Percentiles rank a stretch among this genome's conserved stretches.
Evolutionary conservation across 1,140 invertebrate species (phyloP).

Genomic region (Coenobita brevimanus): DNA sequence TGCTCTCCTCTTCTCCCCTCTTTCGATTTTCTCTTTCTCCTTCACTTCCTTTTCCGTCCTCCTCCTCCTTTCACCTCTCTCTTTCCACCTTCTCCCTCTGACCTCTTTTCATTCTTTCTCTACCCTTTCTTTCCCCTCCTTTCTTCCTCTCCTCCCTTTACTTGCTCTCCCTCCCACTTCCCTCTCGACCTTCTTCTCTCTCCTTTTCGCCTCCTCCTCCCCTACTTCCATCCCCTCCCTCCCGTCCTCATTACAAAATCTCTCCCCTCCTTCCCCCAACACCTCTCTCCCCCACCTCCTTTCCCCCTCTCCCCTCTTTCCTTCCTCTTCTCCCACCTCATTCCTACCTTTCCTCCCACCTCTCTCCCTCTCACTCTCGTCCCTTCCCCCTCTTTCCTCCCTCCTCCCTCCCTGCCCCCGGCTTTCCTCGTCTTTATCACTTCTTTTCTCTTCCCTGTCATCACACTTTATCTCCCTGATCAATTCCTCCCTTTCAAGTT

Average conservation of each 20-base stretch:
- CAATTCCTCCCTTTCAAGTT: too few species aligned
- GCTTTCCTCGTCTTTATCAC: too few species aligned
- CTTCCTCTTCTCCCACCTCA: not conserved
- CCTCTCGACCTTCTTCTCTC: not conserved
- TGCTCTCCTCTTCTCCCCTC: too few species aligned
- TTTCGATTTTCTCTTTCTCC: too few species aligned
- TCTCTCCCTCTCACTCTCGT: not conserved
- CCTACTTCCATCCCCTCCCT: not conserved
- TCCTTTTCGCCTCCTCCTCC: not conserved
- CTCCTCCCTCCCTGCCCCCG: not conserved
- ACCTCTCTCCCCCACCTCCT: not conserved
- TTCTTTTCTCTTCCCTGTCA: not conserved
- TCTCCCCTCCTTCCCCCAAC: not conserved
- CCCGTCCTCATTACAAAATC: not conserved
- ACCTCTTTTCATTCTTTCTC: too few species aligned
- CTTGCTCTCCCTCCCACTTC: too few species aligned
- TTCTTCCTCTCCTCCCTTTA: too few species aligned
- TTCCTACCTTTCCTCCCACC: too few species aligned
- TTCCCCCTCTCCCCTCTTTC: conserved; percentile 3
- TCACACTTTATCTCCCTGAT: not conserved
- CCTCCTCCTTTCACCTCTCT: too few species aligned
- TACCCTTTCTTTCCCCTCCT: too few species aligned
- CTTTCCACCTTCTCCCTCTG: too few species aligned
- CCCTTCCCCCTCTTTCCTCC: conserved; percentile 9
- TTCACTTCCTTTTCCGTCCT: too few species aligned